Evolutionary conservation across 1,140 invertebrate species (phyloP).

Genomic region (Heliconius hewitsoni): DNA sequence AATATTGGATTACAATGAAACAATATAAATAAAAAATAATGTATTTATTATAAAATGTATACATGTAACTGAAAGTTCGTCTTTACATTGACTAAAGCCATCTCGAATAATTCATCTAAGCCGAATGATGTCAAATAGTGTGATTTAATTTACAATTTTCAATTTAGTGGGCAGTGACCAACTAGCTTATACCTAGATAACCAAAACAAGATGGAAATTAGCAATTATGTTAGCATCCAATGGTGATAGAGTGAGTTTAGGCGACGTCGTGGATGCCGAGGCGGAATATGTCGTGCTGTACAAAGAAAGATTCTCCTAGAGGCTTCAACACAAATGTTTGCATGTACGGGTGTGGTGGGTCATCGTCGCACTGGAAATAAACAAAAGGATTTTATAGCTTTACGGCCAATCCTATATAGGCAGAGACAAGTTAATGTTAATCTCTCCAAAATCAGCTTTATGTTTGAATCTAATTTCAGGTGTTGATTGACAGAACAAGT

Average conservation of each 20-base stretch:
- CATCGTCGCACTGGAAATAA: slow-evolving; percentile 92
- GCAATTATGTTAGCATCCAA: slow-evolving; percentile 8
- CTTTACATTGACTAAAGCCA: slow-evolving; percentile 57
- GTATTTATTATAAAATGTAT: slow-evolving; percentile 80
- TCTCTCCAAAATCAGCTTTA: too few relatives aligned
- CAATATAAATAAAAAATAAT: slow-evolving; percentile 55
- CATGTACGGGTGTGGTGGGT: slow-evolving; percentile 94
- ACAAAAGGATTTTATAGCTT: background rate
- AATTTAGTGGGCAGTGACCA: slow-evolving; percentile 35
- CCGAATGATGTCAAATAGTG: slow-evolving; percentile 50
- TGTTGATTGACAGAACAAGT: too few relatives aligned
- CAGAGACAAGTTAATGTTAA: too few relatives aligned
- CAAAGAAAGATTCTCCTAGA: slow-evolving; percentile 90
- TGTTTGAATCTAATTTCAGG: too few relatives aligned
- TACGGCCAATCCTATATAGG: too few relatives aligned
- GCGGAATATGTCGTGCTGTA: slow-evolving; percentile 96
- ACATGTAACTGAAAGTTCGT: slow-evolving; percentile 69
- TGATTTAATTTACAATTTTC: slow-evolving; percentile 34
- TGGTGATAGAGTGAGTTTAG: slow-evolving; percentile 55
- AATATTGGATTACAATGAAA: slow-evolving; percentile 17
- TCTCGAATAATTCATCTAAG: slow-evolving; percentile 55
- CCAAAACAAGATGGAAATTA: slow-evolving; percentile 55
- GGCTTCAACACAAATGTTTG: slow-evolving; percentile 95
- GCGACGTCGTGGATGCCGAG: slow-evolving; percentile 92
- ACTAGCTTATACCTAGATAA: slow-evolving; percentile 76